Evolutionary conservation across 2,888 invertebrate genomes (phyloP), one percentile per base, ranked within the genome.

Genomic region (Xestia ashworthii): DNA sequence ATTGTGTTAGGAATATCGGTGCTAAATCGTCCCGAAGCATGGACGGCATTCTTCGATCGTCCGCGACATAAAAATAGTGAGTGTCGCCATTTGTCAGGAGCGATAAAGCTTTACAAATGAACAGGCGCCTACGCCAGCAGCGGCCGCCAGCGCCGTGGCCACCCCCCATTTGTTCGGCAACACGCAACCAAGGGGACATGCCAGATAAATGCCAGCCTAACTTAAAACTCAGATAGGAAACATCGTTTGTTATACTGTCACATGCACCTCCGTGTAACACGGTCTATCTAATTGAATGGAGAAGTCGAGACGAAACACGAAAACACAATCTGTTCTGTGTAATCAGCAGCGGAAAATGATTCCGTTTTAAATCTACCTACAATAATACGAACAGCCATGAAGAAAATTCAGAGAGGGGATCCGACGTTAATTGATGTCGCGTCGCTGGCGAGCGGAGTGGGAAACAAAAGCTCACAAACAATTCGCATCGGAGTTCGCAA

Each of bases 391-490:
- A 93, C 90, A 88, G 91, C 93, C 90, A 93, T 90, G 93, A 95
- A 95, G 95, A 95, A 96, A 95, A 95, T 95, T 94, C 94, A 94
- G 93, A 92, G 92, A 93, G 92, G 92, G 93, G 91, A 93, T 94
- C 92, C 94, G 93, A 95, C 95, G 95, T 96, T 96, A 96, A 96
- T 96, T 96, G 96, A 96, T 96, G 95, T 95, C 96, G 96, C 95
- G 94, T 95, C 94, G 94, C 93, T 92, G 94, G 93, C 93, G 94
- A 94, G 92, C 91, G 93, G 93, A 94, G 93, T 94, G 94, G 94
- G 94, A 95, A 95, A 96, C 96, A 96, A 96, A 96, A 95, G 96
- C 95, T 96, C 94, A 95, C 96, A 96, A 96, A 96, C 96, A 96
- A 96, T 96, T 96, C 96, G 93, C 95, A 95, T 96, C 92, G 95